phyloP scores from a whole-genome alignment of 2,797 vertebrate species.

The Myiotriccus ornatus region DNA sequence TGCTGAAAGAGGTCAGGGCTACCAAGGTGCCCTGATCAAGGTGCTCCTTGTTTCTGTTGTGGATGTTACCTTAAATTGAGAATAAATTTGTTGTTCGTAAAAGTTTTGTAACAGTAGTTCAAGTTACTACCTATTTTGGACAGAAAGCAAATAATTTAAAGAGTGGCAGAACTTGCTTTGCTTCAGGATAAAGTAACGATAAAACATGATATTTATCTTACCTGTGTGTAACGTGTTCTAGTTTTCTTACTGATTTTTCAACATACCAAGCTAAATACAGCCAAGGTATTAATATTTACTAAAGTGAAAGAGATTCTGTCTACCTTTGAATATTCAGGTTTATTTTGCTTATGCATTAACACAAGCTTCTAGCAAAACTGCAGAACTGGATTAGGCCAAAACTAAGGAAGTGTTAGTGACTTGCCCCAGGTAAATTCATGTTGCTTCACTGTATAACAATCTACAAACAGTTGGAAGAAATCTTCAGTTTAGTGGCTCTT shows the following conservation, averaged over 20 bases:
- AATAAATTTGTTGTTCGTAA: background rate
- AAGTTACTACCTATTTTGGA: background rate
- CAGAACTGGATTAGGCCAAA: background rate
- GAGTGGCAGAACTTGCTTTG: background rate
- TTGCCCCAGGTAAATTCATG: background rate
- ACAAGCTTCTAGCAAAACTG: background rate
- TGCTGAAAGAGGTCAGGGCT: background rate
- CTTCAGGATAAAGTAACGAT: background rate
- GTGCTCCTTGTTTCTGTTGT: background rate
- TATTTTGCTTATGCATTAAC: background rate
- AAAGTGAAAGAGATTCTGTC: background rate
- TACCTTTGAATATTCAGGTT: background rate
- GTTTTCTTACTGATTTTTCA: background rate
- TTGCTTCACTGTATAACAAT: background rate
- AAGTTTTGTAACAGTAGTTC: background rate
- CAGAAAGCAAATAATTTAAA: background rate
- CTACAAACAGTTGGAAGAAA: background rate
- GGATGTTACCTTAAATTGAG: background rate
- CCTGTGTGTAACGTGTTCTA: background rate
- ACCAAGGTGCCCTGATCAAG: background rate
- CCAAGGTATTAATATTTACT: background rate
- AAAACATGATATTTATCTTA: background rate
- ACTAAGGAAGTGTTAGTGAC: background rate
- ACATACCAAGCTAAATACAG: background rate
- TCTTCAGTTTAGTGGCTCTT: background rate